These are phyloP conservation scores for Neodontobutis hainanensis DNA, from an alignment of 2,113 vertebrate species.

Conservation along the genomic window DNA sequence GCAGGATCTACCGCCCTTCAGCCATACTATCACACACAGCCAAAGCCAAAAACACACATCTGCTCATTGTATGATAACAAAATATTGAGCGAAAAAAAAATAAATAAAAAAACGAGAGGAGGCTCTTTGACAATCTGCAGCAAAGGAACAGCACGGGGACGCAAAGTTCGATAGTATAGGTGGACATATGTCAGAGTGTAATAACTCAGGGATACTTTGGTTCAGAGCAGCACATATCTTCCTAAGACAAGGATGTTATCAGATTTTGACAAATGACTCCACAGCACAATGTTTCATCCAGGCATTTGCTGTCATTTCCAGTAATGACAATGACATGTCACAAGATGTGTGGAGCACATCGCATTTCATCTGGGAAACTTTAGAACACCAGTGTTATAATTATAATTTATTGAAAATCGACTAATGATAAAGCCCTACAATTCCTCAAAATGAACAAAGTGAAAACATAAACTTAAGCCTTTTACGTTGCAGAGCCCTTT, in stretches of 20 bases:
- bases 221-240: conserved; percentile 5
- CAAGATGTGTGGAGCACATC: background rate
- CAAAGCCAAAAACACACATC: conserved; percentile 11
- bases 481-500: too few species aligned
- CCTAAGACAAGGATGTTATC: conserved; percentile 11
- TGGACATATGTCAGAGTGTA: background rate
- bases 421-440: too few species aligned
- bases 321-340: conserved; percentile 5
- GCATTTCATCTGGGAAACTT: background rate
- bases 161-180: background rate
- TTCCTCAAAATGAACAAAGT: too few species aligned
- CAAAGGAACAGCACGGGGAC: background rate
- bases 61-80: background rate
- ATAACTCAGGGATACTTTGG: conserved; percentile 6
- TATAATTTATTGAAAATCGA: too few species aligned
- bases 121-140: background rate
- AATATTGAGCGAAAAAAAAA: background rate
- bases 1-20: conserved; percentile 42
- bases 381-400: background rate
- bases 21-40: conserved; percentile 7
- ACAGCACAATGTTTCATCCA: conserved; percentile 7
- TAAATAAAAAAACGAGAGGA: too few species aligned
- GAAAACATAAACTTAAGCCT: too few species aligned
- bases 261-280: conserved; percentile 28
- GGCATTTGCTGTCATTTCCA: conserved; percentile 9